A percentile compares a stretch with the other conserved stretches of the same genome.
These are phyloP conservation scores for Xiphophorus maculatus DNA, from an alignment of 2,113 vertebrate genomes.

Conservation along the genomic window DNA sequence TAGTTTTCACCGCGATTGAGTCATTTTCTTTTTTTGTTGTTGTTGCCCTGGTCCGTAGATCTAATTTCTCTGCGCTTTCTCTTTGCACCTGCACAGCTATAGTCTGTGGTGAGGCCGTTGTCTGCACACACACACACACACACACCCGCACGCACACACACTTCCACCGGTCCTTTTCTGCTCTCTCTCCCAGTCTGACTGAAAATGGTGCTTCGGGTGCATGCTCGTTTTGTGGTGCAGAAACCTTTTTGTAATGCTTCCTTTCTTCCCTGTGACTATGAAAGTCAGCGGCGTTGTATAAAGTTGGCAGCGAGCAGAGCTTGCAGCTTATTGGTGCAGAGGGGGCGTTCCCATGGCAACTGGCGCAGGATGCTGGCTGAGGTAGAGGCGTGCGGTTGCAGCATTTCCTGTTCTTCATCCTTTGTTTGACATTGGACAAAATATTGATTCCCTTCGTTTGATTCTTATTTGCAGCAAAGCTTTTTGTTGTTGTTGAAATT, in stretches of 20 bases:
- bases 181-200: slow-evolving; percentile 6
- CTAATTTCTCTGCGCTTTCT: not conserved
- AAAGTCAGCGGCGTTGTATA: not conserved
- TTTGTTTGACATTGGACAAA: slow-evolving; percentile 6
- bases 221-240: slow-evolving; percentile 36
- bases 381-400: slow-evolving; percentile 73
- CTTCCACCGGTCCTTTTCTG: not conserved
- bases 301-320: slow-evolving; percentile 28
- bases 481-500: not conserved
- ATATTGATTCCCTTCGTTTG: not conserved
- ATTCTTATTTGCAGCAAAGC: not conserved
- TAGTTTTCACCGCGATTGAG: not conserved
- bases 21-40: not conserved
- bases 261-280: slow-evolving; percentile 33
- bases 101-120: slow-evolving; percentile 28
- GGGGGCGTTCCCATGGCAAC: slow-evolving; percentile 59
- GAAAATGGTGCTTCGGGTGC: slow-evolving; percentile 3
- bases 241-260: slow-evolving; percentile 49
- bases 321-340: slow-evolving; percentile 64
- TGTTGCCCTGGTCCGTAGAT: not conserved
- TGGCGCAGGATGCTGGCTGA: slow-evolving; percentile 51
- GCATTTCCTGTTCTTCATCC: slow-evolving; percentile 72
- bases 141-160: not conserved
- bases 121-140: slow-evolving; percentile 12
- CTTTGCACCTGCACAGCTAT: slow-evolving; percentile 34